These are phyloP conservation scores for Onychostoma macrolepis DNA, from an alignment of 2,113 vertebrate genomes.

Conservation along the genomic window DNA sequence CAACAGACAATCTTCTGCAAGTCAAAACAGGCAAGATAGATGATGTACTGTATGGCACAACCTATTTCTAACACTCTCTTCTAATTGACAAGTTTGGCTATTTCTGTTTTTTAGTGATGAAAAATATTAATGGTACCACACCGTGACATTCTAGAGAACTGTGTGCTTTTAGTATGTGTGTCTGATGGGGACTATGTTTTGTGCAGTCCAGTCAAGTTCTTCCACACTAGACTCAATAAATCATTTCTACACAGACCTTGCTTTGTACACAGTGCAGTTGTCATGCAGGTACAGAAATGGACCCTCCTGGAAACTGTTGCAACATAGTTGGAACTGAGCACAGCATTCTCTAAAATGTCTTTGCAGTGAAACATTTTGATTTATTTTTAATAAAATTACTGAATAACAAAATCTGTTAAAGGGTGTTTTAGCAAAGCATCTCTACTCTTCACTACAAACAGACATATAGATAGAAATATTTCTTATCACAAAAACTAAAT, in stretches of 20 bases:
- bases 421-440: not conserved
- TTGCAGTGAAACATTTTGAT: not conserved
- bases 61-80: not conserved
- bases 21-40: not conserved
- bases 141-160: not conserved
- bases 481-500: not conserved
- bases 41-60: not conserved
- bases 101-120: not conserved
- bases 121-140: not conserved
- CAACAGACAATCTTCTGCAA: not conserved
- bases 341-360: not conserved
- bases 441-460: not conserved
- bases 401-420: not conserved
- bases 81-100: not conserved
- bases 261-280: constrained; percentile 1
- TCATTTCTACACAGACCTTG: constrained; percentile 8
- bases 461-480: not conserved
- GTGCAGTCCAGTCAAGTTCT: constrained; percentile 19
- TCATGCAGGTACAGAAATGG: not conserved
- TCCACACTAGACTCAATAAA: constrained; percentile 6
- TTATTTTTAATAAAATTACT: not conserved
- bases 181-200: not conserved
- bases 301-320: not conserved
- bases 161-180: not conserved
- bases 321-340: not conserved